Conservation (phyloP, 2,797 vertebrate species). For the Phrynocephalus forsythii region DNA sequence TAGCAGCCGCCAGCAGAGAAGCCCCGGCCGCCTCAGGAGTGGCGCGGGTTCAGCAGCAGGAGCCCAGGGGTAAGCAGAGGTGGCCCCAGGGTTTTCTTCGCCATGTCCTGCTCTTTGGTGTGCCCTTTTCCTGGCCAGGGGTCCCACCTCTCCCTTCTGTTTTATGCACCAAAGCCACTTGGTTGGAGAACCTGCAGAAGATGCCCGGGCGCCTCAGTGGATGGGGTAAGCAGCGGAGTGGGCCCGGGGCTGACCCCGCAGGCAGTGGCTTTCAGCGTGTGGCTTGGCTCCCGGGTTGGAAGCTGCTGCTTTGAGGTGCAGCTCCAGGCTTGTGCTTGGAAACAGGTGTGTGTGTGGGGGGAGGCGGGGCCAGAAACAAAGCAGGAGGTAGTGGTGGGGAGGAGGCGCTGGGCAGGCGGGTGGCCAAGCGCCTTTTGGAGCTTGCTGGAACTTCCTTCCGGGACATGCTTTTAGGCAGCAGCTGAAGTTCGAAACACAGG, state of each 20-base stretch:
- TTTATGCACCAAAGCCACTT: conserved; percentile 79
- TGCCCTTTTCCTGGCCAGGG: conserved; percentile 30
- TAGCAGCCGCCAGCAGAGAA: too few relatives aligned
- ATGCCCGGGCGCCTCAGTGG: conserved; percentile 83
- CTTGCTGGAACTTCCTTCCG: too few relatives aligned
- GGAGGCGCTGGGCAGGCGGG: neutral
- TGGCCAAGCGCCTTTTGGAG: too few relatives aligned
- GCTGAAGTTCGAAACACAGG: too few relatives aligned
- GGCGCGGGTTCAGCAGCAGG: too few relatives aligned
- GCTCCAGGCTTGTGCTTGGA: neutral
- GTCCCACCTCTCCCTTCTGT: conserved; percentile 68
- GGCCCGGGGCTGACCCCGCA: conserved; percentile 61
- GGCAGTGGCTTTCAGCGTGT: conserved; percentile 39
- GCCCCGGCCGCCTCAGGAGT: too few relatives aligned
- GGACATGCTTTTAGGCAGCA: too few relatives aligned
- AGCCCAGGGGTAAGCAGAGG: too few relatives aligned
- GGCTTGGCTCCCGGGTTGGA: neutral
- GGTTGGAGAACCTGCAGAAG: conserved; percentile 86
- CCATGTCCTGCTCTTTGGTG: too few relatives aligned
- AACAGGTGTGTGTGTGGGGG: rapidly evolving
- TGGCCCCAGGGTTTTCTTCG: too few relatives aligned
- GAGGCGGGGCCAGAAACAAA: neutral
- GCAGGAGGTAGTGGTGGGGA: neutral
- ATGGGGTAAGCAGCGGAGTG: conserved; percentile 82
- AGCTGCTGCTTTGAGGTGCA: too few relatives aligned